Conservation (phyloP, 2,888 invertebrate species). For the Drosophila eohydei region DNA sequence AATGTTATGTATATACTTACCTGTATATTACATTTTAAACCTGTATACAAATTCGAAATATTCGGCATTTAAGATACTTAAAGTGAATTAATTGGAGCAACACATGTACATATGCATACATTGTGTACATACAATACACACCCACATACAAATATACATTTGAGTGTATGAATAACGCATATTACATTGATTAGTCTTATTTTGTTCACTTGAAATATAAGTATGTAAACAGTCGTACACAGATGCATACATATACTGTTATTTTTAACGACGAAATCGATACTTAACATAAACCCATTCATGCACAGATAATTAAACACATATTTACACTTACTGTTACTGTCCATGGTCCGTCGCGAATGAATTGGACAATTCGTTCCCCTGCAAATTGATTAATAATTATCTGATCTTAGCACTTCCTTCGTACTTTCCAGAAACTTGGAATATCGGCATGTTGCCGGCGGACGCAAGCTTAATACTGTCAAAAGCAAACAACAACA, state of each 20-base stretch:
- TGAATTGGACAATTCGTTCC: background rate
- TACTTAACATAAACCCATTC: no score
- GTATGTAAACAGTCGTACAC: background rate
- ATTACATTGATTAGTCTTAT: background rate
- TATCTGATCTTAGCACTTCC: background rate
- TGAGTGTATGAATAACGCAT: background rate
- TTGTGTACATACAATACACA: background rate
- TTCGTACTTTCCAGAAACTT: slow-evolving; percentile 31
- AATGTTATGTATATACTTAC: background rate
- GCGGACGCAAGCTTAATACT: slow-evolving; percentile 21
- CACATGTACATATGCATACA: background rate
- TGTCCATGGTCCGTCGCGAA: background rate
- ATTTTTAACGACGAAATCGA: no score
- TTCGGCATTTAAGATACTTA: background rate
- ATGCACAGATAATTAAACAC: background rate
- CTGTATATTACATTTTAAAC: background rate
- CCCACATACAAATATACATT: background rate
- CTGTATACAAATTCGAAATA: slow-evolving; percentile 23
- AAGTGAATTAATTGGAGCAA: background rate
- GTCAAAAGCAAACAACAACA: slow-evolving; percentile 14
- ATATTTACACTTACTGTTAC: background rate
- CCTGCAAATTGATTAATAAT: background rate
- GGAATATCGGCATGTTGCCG: slow-evolving; percentile 49
- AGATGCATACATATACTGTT: no score
- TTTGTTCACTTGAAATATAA: background rate